Evolutionary conservation across 2,888 invertebrate species (phyloP).

Genomic region (Metopia argyrocephala): DNA sequence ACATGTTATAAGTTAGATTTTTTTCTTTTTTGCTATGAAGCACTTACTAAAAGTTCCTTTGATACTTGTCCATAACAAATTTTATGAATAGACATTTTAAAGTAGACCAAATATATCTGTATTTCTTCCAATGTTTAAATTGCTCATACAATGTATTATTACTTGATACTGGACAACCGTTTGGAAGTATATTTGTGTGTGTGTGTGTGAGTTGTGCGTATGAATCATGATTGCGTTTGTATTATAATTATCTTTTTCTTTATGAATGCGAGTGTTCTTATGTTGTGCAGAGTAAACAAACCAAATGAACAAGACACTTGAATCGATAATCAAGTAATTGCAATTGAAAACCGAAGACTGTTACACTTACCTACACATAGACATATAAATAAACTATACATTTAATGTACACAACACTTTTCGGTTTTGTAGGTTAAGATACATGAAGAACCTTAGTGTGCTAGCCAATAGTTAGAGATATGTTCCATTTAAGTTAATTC

Average conservation of each 20-base stretch:
- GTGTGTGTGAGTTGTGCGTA: neutral
- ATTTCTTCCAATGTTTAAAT: too few relatives aligned
- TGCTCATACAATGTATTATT: too few relatives aligned
- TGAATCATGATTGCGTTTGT: neutral
- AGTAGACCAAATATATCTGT: neutral
- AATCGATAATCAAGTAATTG: slow-evolving; percentile 51
- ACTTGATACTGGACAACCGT: too few relatives aligned
- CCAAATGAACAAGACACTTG: slow-evolving; percentile 44
- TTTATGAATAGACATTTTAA: neutral
- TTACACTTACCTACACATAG: slow-evolving; percentile 1
- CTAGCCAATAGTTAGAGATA: neutral
- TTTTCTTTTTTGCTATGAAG: too few relatives aligned
- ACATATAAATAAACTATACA: neutral
- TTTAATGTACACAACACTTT: slow-evolving; percentile 30
- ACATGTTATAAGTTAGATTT: neutral
- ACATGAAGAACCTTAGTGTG: slow-evolving; percentile 15
- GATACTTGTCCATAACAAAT: neutral
- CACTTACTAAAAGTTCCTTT: too few relatives aligned
- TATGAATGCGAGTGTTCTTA: neutral
- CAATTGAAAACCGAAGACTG: slow-evolving; percentile 49
- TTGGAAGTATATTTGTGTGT: neutral
- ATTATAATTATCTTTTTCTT: neutral
- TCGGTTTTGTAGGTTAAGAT: slow-evolving; percentile 38
- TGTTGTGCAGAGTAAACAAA: slow-evolving; percentile 21
- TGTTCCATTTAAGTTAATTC: slow-evolving; percentile 43